Evolutionary conservation across 2,888 invertebrate species (phyloP), one percentile per base, ranked within the genome.

Genomic region (Acleris holmiana): DNA sequence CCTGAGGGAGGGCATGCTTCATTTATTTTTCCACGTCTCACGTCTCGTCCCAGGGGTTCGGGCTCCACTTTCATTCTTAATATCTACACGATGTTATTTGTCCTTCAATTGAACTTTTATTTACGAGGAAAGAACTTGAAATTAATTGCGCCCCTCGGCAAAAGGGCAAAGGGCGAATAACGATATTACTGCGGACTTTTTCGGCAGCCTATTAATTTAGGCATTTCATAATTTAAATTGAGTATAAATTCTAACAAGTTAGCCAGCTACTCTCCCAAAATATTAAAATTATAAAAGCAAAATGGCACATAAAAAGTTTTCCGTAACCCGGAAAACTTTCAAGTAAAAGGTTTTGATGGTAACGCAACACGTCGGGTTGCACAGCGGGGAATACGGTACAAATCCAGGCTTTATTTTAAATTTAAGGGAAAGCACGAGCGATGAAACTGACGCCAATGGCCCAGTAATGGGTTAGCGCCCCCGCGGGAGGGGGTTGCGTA

Each of bases 381-480:
- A 25, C 47, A 25, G 58, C 47, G 40, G 64, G 64, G 47, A 29
- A 41, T 53, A 35, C 13, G 35, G 3, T 35, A 58, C 51, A 58
- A 61, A 61, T 66, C 61, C 41, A 40, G 47, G 53, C 47, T 62
- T 50, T 68, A 66, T 69, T 72, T 67, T 67, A 67, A 69, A 68
- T 73, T 73, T 69, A 68, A 67, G 69, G 68, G 70, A 73, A 75
- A 75, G 72, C 70, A 71, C 63, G 57, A 67, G 68, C 69, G 70
- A 68, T 67, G 50, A 70, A 76, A 76, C 71, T 64, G 69, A 72
- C 76, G 72, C 73, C 76, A 75, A 77, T 76, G 73, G 75, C 73
- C 69, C 62, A 65, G 72, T 73, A 75, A 76, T 73, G 70, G 69
- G 67, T 72, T 66, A 73, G 66, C 68, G 70, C 65, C 72, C 70